These are phyloP conservation scores for Malacosoma neustria DNA, from an alignment of 2,888 invertebrate genomes.

Conservation along the genomic window DNA sequence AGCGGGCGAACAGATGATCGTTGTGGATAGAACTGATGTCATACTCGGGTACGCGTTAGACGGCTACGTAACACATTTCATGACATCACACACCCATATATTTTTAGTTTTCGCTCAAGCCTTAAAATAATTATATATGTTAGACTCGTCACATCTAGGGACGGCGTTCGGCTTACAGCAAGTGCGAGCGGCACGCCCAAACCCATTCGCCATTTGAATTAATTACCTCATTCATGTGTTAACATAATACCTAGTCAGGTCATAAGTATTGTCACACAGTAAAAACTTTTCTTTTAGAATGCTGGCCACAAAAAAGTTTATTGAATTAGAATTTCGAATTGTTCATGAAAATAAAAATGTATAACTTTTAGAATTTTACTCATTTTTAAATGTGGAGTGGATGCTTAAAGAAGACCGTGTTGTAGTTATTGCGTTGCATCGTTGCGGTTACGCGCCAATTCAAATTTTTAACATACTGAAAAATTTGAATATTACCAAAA, in stretches of 20 bases:
- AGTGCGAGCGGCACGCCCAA: neutral
- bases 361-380: too few relatives aligned
- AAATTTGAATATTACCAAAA: too few relatives aligned
- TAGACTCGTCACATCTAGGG: constrained; percentile 37
- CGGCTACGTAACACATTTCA: constrained; percentile 58
- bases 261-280: too few relatives aligned
- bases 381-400: too few relatives aligned
- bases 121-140: constrained; percentile 63
- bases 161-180: constrained; percentile 29
- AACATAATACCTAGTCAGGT: too few relatives aligned
- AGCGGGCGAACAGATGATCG: constrained; percentile 44
- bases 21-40: constrained; percentile 55
- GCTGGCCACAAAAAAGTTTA: too few relatives aligned
- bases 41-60: constrained; percentile 51
- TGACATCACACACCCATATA: constrained; percentile 66
- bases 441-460: too few relatives aligned
- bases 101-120: constrained; percentile 56
- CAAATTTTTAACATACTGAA: too few relatives aligned
- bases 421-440: too few relatives aligned
- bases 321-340: neutral
- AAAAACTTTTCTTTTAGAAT: too few relatives aligned
- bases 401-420: too few relatives aligned
- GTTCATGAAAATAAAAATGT: too few relatives aligned
- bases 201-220: neutral
- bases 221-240: neutral